These are phyloP conservation scores for Chionis minor DNA, from an alignment of 2,113 vertebrate genomes.

Conservation along the genomic window DNA sequence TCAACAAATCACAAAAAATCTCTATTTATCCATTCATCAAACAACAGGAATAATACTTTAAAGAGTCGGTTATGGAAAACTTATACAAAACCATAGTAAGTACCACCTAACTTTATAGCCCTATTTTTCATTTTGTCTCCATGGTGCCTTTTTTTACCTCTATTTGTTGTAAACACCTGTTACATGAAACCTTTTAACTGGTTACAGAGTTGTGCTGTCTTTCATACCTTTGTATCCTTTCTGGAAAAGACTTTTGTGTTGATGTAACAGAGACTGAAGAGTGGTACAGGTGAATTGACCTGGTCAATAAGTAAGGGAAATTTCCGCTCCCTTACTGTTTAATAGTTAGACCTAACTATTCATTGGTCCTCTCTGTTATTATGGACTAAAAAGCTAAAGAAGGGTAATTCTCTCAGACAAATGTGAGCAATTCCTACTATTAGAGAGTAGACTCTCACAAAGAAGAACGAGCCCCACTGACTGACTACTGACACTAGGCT, in stretches of 20 bases:
- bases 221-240: not conserved
- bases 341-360: not conserved
- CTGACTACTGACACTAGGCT: not conserved
- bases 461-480: not conserved
- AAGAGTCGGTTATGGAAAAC: not conserved
- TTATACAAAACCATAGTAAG: not conserved
- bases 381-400: not conserved
- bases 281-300: not conserved
- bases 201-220: not conserved
- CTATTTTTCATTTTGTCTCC: not conserved
- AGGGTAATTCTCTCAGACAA: not conserved
- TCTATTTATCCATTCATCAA: not conserved
- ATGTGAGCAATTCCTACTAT: not conserved
- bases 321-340: not conserved
- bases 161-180: not conserved
- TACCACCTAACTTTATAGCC: not conserved
- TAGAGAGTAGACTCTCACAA: not conserved
- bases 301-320: not conserved
- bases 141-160: accelerated
- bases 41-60: not conserved
- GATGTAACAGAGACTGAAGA: not conserved
- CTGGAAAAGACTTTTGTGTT: not conserved
- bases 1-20: not conserved
- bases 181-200: not conserved
- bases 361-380: not conserved